Base-by-base conservation (phyloP, 2,888 invertebrate species). In the Halictus quadricinctus region DNA sequence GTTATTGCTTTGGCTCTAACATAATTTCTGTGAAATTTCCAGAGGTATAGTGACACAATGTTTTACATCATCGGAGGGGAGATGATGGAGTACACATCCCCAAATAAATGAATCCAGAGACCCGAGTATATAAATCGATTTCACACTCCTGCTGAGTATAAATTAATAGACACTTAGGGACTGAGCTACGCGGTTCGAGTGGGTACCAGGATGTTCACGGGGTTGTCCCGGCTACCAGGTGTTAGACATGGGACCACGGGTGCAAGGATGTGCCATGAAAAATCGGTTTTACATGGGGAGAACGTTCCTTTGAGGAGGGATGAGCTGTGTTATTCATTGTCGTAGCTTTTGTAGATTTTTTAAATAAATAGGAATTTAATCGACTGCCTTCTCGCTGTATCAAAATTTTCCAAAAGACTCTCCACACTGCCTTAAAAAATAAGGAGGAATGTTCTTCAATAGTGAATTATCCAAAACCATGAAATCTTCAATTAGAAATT, bases 131-230 rank as follows among this genome's bases (percentile, higher is more conserved):
- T 69, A 88, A 92, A 92, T 92, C 92, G 92, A 93, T 93, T 92
- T 93, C 90, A 92, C 91, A 90, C 92, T 91, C 91, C 89, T 78
- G 88, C 88, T 88, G 91, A 88, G 90, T 91, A 88, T 91, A 93
- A 93, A 93, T 93, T 93, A 93, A 93, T 93, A 92, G 92, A 93
- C 91, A 93, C 90, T 92, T 90, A 87, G 83, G 83, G 80, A 84
- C 64, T 64, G 83, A 81, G 84, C 79, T 80, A 54, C n/a, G 72
- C 73, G 81, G 82, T 88, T 88, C 87, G 83, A 87, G 90, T 91
- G 84, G 89, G 84, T 88, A 88, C 88, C 90, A 85, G 87, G 87
- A 89, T 90, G 89, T 85, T 88, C 80, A 54, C 58, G 79, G 87
- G 86, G 77, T 15, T 73, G 84, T 81, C 70, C 70, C 80, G 66